Percentiles rank a stretch among this genome's conserved stretches.
These are phyloP conservation scores for Podarcis siculus DNA, from an alignment of 2,797 vertebrate genomes.

Conservation along the genomic window DNA sequence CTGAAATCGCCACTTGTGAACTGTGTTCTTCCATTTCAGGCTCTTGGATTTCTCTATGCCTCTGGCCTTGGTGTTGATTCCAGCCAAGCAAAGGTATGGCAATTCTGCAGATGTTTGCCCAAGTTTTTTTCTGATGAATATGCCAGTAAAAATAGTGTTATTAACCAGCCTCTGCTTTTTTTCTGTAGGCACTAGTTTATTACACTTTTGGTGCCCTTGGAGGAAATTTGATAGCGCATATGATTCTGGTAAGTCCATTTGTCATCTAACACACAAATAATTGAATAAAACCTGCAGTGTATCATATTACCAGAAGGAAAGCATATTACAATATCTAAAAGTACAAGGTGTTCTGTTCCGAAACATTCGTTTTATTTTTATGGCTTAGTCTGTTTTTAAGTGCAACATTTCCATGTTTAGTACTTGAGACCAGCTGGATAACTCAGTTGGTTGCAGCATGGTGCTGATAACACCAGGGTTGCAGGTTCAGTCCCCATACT, in stretches of 20 bases:
- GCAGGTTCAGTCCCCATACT: too few relatives aligned
- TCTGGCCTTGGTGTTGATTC: slow-evolving; percentile 96
- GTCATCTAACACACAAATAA: background rate
- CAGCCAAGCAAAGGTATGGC: slow-evolving; percentile 95
- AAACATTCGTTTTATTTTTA: background rate
- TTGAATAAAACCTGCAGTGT: background rate
- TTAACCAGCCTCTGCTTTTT: slow-evolving; percentile 49
- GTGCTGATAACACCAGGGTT: too few relatives aligned
- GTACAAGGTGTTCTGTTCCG: background rate
- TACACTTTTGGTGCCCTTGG: slow-evolving; percentile 97
- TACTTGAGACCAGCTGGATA: background rate
- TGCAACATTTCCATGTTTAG: background rate
- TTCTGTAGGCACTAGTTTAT: slow-evolving; percentile 92
- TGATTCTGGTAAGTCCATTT: slow-evolving; percentile 91
- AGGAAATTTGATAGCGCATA: slow-evolving; percentile 94
- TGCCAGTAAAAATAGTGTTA: background rate
- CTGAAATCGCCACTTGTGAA: slow-evolving; percentile 29
- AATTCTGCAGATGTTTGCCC: slow-evolving; percentile 9
- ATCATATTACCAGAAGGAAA: background rate
- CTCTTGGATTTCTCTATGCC: slow-evolving; percentile 95
- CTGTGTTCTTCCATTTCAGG: slow-evolving; percentile 76
- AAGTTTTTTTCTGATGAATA: background rate
- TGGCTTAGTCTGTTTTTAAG: background rate
- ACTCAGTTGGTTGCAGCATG: too few relatives aligned
- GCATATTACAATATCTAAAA: background rate